Conservation (phyloP, 2,888 invertebrate species). For the Serrognathus titanus region DNA sequence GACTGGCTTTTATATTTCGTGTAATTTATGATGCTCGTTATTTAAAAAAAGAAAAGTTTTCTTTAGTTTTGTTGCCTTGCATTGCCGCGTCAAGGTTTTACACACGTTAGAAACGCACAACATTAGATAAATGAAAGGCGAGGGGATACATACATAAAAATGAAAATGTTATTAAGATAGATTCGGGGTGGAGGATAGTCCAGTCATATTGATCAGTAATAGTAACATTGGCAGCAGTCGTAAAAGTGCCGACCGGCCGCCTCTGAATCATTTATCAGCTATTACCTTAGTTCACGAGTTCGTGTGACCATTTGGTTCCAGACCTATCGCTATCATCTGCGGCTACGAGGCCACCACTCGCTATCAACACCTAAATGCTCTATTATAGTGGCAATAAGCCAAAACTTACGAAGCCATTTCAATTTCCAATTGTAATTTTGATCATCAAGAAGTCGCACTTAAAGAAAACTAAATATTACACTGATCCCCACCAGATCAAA, state of each 20-base stretch:
- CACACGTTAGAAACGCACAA: too few relatives aligned
- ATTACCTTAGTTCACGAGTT: slow-evolving; percentile 34
- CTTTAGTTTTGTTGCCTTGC: too few relatives aligned
- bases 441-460: slow-evolving; percentile 14
- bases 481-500: too few relatives aligned
- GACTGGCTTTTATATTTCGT: too few relatives aligned
- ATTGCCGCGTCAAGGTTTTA: too few relatives aligned
- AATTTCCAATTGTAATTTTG: slow-evolving; percentile 48
- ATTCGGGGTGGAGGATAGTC: slow-evolving; percentile 32
- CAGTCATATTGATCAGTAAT: slow-evolving; percentile 45
- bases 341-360: slow-evolving; percentile 29
- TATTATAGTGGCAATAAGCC: slow-evolving; percentile 44
- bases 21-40: too few relatives aligned
- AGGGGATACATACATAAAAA: slow-evolving; percentile 22
- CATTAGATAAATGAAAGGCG: not conserved
- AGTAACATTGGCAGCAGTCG: slow-evolving; percentile 43
- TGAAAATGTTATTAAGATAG: slow-evolving; percentile 32
- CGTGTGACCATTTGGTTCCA: slow-evolving; percentile 25
- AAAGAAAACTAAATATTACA: slow-evolving; percentile 1
- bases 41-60: too few relatives aligned
- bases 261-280: slow-evolving; percentile 47
- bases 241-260: slow-evolving; percentile 39
- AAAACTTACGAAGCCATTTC: slow-evolving; percentile 47
- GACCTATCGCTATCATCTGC: slow-evolving; percentile 23
- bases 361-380: slow-evolving; percentile 48